Evolutionary conservation across 2,113 vertebrate genomes (phyloP), one percentile per base, ranked within the genome.

Genomic region (Ciconia boyciana): DNA sequence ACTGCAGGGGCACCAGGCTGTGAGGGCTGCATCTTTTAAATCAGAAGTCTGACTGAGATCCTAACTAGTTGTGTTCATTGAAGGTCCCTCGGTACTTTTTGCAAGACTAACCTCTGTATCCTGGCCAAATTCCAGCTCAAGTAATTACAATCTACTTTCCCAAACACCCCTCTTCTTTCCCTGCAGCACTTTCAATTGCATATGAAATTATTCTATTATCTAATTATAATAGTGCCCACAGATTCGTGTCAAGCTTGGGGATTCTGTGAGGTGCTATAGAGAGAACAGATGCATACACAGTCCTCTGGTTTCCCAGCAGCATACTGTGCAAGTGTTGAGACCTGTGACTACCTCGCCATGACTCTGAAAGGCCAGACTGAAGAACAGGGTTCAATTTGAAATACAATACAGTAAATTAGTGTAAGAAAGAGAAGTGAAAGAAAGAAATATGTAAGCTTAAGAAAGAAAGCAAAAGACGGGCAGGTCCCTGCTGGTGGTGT

Each of bases 41-140:
- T 85, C 87, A 71, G 84, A 11, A 84, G 57, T 91, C 60, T 84
- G 43, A 39, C 89, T 22, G 74, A 20, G 91, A 72, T 85, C 78
- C 65, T 51, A 25, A 54, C 91, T 91, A 83, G 17, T 76, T 26
- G 74, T 61, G 91, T 7, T 96, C 83, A 4, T 3, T 19, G 81
- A 12, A 41, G 84, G 51, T 96, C 91, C 93, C 95, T 77, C 0
- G 57, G 77, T 14, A 76, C 94, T 87, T 60, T 34, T n/a, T 3
- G 2, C 87, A 52, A 36, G 89, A 52, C 89, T 62, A 91, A 94
- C 95, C 94, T 69, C 86, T 58, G 41, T 29, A 68, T 96, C 94
- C 96, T 97, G 96, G 97, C 96, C 96, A 82, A 92, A 96, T 96
- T 97, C 97, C 97, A 97, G 95, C 96, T 97, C 95, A 3, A 89